A percentile compares a stretch with the other conserved stretches of the same genome.
phyloP scores from a whole-genome alignment of 2,113 vertebrate genomes.

The Sialia sialis region DNA sequence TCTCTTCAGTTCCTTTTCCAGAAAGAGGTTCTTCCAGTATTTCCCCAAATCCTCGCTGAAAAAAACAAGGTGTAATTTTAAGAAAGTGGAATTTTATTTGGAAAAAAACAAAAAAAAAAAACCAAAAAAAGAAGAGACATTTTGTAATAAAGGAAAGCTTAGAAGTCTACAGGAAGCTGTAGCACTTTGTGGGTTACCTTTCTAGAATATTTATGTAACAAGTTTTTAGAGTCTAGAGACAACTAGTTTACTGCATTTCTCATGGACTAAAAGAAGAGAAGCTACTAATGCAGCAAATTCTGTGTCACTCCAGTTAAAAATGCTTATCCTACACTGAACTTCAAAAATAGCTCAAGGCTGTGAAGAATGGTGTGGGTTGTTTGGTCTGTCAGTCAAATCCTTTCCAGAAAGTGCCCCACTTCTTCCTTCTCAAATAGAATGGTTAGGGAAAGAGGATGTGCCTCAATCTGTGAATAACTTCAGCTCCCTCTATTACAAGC shows the following conservation, averaged over 20 bases:
- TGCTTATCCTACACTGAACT: neutral
- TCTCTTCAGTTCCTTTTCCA: neutral
- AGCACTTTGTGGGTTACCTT: neutral
- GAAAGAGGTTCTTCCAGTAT: neutral
- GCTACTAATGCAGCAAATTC: neutral
- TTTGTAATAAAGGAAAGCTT: neutral
- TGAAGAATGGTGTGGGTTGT: neutral
- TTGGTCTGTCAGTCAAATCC: neutral
- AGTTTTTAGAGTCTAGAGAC: neutral
- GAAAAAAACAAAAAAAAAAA: neutral
- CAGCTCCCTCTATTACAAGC: neutral
- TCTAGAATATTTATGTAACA: neutral
- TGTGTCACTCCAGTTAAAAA: neutral
- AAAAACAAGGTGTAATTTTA: neutral
- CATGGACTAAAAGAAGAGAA: neutral
- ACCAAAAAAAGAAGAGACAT: neutral
- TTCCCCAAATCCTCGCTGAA: neutral
- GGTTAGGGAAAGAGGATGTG: neutral
- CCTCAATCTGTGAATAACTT: neutral
- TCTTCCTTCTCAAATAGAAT: neutral
- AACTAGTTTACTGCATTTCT: neutral
- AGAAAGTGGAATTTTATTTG: neutral
- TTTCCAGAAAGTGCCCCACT: neutral
- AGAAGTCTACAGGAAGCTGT: neutral
- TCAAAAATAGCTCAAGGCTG: neutral